Evolutionary conservation across 2,888 invertebrate genomes (phyloP).

Genomic region (Epirrhoe tristata): DNA sequence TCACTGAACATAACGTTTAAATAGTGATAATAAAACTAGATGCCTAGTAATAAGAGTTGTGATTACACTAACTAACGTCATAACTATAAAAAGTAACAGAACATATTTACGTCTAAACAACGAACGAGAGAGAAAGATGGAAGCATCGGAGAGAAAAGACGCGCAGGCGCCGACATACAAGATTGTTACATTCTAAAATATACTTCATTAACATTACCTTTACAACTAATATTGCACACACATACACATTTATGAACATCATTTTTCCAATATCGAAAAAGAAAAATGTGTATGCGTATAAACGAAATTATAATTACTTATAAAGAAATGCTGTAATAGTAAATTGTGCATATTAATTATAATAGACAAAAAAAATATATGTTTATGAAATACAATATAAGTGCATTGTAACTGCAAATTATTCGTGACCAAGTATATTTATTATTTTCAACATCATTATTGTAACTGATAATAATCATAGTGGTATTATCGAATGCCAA

Average conservation of each 20-base stretch:
- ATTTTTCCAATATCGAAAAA: constrained; percentile 66
- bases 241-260: constrained; percentile 82
- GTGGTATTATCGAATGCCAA: constrained; percentile 39
- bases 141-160: constrained; percentile 61
- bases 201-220: constrained; percentile 68
- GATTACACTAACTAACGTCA: constrained; percentile 82
- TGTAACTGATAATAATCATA: constrained; percentile 40
- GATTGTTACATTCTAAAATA: constrained; percentile 68
- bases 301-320: constrained; percentile 71
- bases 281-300: constrained; percentile 83
- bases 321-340: constrained; percentile 78
- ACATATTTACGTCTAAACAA: constrained; percentile 65
- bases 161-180: constrained; percentile 48
- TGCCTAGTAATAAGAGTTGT: constrained; percentile 76
- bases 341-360: constrained; percentile 80
- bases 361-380: constrained; percentile 83
- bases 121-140: constrained; percentile 67
- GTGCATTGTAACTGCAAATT: constrained; percentile 80
- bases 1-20: constrained; percentile 78
- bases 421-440: constrained; percentile 65
- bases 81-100: constrained; percentile 65
- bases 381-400: constrained; percentile 81
- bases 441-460: constrained; percentile 56
- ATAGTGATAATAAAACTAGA: constrained; percentile 76
- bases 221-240: constrained; percentile 86